Conservation (phyloP, 2,113 vertebrate genomes). For the Thalassoma bifasciatum region DNA sequence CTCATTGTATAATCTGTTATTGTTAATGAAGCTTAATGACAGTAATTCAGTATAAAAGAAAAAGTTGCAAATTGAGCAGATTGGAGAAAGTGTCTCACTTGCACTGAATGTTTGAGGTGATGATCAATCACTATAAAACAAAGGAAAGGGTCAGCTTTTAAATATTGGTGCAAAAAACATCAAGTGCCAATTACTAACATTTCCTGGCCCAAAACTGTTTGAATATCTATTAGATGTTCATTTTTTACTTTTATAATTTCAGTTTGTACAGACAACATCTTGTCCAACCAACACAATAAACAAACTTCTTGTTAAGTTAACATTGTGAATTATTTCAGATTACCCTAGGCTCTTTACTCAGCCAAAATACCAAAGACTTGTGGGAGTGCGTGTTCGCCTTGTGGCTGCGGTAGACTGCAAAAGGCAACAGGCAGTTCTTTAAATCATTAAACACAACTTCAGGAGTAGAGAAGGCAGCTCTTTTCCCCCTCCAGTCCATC, state of each 20-base stretch:
- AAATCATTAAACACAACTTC: constrained; percentile 52
- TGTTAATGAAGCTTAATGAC: too few species aligned
- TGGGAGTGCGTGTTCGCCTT: constrained; percentile 10
- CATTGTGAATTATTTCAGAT: not conserved
- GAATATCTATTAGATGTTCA: too few species aligned
- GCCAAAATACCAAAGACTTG: not conserved
- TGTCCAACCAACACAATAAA: not conserved
- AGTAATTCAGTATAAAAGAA: too few species aligned
- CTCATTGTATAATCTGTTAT: too few species aligned
- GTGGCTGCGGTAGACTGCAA: constrained; percentile 11
- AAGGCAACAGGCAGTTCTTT: constrained; percentile 32
- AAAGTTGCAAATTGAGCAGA: too few species aligned
- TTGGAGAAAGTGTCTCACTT: too few species aligned
- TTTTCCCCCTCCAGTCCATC: constrained; percentile 42
- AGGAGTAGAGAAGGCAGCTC: constrained; percentile 22
- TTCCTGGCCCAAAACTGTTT: not conserved
- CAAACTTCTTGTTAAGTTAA: not conserved
- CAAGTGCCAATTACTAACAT: not conserved
- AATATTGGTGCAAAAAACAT: too few species aligned
- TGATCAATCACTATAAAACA: too few species aligned
- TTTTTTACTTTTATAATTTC: not conserved
- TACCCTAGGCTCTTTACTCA: not conserved
- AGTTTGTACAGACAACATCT: not conserved
- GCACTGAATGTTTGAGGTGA: too few species aligned
- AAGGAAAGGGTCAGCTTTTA: too few species aligned